Conservation (phyloP, 2,888 invertebrate genomes). For the Cantharis lateralis region DNA sequence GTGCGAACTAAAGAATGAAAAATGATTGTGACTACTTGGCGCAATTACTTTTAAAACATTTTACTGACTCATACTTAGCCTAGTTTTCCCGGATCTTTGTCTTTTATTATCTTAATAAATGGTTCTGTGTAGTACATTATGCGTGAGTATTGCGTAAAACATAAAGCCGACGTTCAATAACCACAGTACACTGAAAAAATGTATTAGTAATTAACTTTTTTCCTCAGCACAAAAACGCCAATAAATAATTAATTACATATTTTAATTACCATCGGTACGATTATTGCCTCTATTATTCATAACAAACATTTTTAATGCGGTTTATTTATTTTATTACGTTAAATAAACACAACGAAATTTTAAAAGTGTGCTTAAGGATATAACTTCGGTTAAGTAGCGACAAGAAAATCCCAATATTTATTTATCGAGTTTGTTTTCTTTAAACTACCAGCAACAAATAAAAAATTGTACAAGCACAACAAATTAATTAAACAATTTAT, state of each 20-base stretch:
- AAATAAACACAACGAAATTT: neutral
- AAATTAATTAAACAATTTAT: neutral
- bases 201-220: neutral
- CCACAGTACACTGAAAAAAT: neutral
- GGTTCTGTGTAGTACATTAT: neutral
- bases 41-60: constrained; percentile 12
- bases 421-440: neutral
- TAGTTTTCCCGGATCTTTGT: constrained; percentile 28
- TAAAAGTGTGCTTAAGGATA: constrained; percentile 7
- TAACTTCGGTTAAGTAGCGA: constrained; percentile 2
- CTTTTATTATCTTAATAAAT: neutral
- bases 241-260: neutral
- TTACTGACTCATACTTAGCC: constrained; percentile 14
- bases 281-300: neutral
- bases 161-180: neutral
- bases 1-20: constrained; percentile 16
- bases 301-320: constrained; percentile 1
- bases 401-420: constrained; percentile 9
- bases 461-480: neutral
- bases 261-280: neutral
- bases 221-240: neutral
- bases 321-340: constrained; percentile 16
- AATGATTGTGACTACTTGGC: constrained; percentile 12
- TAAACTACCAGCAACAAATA: neutral
- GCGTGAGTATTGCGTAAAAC: constrained; percentile 2